Base-by-base conservation (phyloP, 2,113 vertebrate species). In the Chaetodon auriga region DNA sequence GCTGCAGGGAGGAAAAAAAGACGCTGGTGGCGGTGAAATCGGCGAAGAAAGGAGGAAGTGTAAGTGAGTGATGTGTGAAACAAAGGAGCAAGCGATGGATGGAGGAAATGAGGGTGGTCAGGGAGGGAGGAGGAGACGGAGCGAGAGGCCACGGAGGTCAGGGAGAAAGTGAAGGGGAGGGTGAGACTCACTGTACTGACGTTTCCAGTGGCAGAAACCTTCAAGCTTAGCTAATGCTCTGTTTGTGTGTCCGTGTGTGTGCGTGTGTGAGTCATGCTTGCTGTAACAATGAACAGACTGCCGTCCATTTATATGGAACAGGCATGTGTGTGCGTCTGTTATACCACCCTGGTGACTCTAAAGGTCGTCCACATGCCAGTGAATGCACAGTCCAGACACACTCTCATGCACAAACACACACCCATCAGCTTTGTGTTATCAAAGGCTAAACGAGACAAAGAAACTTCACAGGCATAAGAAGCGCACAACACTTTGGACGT, bases 401-500 rank as follows among this genome's bases (percentile, higher is more conserved):
- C 9, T 49, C 43, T 23, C 16, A 8, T 18, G 10, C 48, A 66
- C 68, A 68, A 38, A 74, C 55, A 74, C 57, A 61, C 61, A 58
- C 7, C 21, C 58, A 71, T 73, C 62, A 48, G 36, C 12, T 35
- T 16, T 49, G 43, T 51, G 55, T 80, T 84, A 60, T 66, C 30
- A 69, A 23, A 79, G 65, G 68, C 68, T 68, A 86, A 87, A 85
- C 63, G 73, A 92, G 88, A 89, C 72, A 81, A 81, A 88, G 80
- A 87, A 75, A 84, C 85, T 85, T 85, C 79, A 48, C 70, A 78
- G 57, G 76, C 75, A 75, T 51, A 38, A 41, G 74, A 78, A 68
- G 80, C 65, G 65, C 72, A 90, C 75, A 82, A 82, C 73, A 75
- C 57, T 82, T 38, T 55, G 49, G 83, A 73, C 88, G 84, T 86